Conservation (phyloP, 1,140 invertebrate species). For the Drosophila triauraria region DNA sequence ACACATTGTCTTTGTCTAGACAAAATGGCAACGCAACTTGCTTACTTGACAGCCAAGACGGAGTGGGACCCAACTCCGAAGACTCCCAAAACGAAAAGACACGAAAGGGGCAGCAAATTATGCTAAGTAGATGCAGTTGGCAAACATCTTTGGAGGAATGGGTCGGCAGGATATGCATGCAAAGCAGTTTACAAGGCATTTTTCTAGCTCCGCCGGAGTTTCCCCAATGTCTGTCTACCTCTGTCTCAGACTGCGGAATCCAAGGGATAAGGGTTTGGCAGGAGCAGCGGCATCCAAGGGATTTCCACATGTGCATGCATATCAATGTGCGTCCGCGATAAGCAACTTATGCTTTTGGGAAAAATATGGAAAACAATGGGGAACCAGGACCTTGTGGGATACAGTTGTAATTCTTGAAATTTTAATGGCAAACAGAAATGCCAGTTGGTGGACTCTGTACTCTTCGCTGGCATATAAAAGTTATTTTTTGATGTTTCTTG, state of each 20-base stretch:
- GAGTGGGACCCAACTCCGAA: slow-evolving; percentile 1
- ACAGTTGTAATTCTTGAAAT: slow-evolving; percentile 6
- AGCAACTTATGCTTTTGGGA: slow-evolving; percentile 37
- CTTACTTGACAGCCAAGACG: slow-evolving; percentile 48
- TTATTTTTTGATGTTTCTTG: too few relatives aligned
- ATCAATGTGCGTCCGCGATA: slow-evolving; percentile 59
- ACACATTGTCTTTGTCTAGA: slow-evolving; percentile 64
- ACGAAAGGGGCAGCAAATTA: slow-evolving; percentile 67
- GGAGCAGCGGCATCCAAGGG: slow-evolving; percentile 39
- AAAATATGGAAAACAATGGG: slow-evolving; percentile 25
- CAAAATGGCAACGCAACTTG: slow-evolving; percentile 54
- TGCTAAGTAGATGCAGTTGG: slow-evolving; percentile 79
- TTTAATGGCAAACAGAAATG: too few relatives aligned
- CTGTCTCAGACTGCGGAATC: slow-evolving; percentile 11
- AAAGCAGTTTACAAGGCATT: slow-evolving; percentile 49
- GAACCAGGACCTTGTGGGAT: slow-evolving; percentile 2
- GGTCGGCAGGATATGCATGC: slow-evolving; percentile 59
- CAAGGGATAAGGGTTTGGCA: slow-evolving; percentile 72
- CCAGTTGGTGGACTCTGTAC: too few relatives aligned
- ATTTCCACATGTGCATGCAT: slow-evolving; percentile 58
- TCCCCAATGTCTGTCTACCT: slow-evolving; percentile 13
- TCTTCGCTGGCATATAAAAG: too few relatives aligned
- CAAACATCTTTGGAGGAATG: slow-evolving; percentile 17
- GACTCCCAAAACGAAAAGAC: slow-evolving; percentile 16
- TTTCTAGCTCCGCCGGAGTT: slow-evolving; percentile 10